Percentiles rank a stretch among this genome's conserved stretches.
Conservation (phyloP, 2,113 vertebrate genomes). For the Myrmophylax atrothorax region DNA sequence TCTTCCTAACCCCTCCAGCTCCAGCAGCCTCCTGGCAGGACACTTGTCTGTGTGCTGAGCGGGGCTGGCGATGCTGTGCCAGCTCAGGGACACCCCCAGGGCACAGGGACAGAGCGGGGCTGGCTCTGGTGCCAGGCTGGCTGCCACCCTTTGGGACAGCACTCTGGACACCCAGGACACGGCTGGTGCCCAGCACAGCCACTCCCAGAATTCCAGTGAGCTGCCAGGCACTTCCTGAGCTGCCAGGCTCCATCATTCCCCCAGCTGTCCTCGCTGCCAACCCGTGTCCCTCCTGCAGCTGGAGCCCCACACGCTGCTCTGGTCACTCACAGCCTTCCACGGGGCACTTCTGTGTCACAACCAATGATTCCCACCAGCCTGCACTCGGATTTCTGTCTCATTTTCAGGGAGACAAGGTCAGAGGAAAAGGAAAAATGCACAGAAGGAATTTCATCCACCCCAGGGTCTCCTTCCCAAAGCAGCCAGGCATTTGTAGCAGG, state of each 20-base stretch:
- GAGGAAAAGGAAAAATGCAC: not conserved
- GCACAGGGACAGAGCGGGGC: not conserved
- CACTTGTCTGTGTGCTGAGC: not conserved
- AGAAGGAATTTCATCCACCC: not conserved
- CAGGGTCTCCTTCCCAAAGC: not conserved
- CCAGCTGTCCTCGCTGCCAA: not conserved
- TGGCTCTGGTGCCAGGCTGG: not conserved
- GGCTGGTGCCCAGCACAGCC: not conserved
- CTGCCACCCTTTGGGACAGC: not conserved
- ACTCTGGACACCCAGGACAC: not conserved
- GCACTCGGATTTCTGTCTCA: not conserved
- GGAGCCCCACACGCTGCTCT: not conserved
- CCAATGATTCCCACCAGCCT: not conserved
- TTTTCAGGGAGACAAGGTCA: not conserved
- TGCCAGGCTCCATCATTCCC: not conserved
- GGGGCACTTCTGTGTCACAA: rapidly evolving
- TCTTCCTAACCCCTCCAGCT: not conserved
- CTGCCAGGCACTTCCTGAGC: not conserved
- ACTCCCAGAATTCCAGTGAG: not conserved
- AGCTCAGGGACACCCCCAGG: not conserved
- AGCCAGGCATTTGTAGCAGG: not conserved
- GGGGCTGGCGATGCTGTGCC: not conserved
- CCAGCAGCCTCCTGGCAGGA: not conserved
- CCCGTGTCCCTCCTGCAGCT: not conserved
- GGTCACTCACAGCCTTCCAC: not conserved